phyloP scores from a whole-genome alignment of 2,113 vertebrate species.

The Anas platyrhynchos region DNA sequence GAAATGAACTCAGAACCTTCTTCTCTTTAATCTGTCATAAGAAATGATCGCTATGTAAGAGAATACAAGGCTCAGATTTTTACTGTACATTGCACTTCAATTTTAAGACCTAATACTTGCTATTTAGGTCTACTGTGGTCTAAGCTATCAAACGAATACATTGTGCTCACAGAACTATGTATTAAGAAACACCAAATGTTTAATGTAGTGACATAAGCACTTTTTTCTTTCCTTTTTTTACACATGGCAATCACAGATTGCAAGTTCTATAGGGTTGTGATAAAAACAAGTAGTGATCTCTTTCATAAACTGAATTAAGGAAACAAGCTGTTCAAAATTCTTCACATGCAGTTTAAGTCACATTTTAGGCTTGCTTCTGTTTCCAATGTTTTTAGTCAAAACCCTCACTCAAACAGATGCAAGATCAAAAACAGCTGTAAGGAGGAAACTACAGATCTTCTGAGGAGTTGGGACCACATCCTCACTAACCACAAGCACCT shows the following conservation, averaged over 20 bases:
- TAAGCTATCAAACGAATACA: constrained; percentile 68
- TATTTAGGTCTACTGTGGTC: constrained; percentile 74
- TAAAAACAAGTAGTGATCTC: constrained; percentile 62
- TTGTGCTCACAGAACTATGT: constrained; percentile 76
- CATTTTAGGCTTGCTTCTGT: background rate
- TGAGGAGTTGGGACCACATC: background rate
- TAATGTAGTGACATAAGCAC: constrained; percentile 84
- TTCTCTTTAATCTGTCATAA: constrained; percentile 74
- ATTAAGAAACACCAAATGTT: constrained; percentile 79
- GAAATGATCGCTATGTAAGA: constrained; percentile 84
- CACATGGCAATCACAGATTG: constrained; percentile 98
- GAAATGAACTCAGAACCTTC: constrained; percentile 77
- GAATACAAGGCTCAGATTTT: constrained; percentile 85
- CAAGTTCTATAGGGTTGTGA: constrained; percentile 81
- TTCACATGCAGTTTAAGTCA: background rate
- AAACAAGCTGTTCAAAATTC: background rate
- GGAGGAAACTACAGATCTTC: background rate
- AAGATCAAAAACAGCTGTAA: background rate
- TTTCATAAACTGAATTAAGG: constrained; percentile 3
- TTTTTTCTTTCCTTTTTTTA: constrained; percentile 72
- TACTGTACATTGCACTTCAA: constrained; percentile 92
- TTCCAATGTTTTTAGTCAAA: background rate
- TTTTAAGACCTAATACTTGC: constrained; percentile 79
- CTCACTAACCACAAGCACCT: background rate
- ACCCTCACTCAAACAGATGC: background rate